phyloP scores from a whole-genome alignment of 2,113 vertebrate genomes.

The Cichladusa arquata region DNA sequence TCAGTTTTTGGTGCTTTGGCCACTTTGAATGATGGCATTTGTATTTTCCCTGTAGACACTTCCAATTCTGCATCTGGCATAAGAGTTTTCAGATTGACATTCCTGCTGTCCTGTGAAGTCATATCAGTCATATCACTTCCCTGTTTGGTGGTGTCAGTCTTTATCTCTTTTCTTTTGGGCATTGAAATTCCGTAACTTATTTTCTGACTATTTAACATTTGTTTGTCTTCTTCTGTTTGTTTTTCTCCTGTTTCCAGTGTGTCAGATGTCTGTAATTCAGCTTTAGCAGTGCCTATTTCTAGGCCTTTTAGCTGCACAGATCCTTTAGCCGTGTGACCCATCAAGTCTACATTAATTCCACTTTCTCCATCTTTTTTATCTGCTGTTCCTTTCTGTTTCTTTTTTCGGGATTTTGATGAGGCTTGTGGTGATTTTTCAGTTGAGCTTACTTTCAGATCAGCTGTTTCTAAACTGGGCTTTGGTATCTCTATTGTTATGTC shows the following conservation, averaged over 20 bases:
- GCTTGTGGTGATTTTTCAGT: not conserved
- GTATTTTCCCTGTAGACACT: not conserved
- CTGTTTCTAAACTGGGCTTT: not conserved
- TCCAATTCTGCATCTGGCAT: not conserved
- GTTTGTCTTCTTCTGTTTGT: not conserved
- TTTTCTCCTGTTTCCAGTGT: not conserved
- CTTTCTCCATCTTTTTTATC: not conserved
- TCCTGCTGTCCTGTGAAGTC: not conserved
- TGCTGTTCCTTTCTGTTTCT: conserved; percentile 44
- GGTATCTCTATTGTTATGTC: not conserved
- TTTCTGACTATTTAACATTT: not conserved
- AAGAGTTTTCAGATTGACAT: not conserved
- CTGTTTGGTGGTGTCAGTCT: accelerated
- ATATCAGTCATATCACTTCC: accelerated
- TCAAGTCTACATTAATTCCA: not conserved
- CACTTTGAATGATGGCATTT: conserved; percentile 1
- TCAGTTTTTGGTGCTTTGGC: not conserved
- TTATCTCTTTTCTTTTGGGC: not conserved
- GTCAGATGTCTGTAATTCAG: not conserved
- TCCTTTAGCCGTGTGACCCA: not conserved
- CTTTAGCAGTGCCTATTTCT: not conserved
- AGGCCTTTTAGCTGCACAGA: not conserved
- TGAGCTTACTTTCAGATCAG: not conserved
- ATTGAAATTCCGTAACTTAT: not conserved
- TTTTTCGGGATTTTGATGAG: conserved; percentile 29